Evolutionary conservation across 2,113 vertebrate genomes (phyloP).

Genomic region (Python bivittatus): DNA sequence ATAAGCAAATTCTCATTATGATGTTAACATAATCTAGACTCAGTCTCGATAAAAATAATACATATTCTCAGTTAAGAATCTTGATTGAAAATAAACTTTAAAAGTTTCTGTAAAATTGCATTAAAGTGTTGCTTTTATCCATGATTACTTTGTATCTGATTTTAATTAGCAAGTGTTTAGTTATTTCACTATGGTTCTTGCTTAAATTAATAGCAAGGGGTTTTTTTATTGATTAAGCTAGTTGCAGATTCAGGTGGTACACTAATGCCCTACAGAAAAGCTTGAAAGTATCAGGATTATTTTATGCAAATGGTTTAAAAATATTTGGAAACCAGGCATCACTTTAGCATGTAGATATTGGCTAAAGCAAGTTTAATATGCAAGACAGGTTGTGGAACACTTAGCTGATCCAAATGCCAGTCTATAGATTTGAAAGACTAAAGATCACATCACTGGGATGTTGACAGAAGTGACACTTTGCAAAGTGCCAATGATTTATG

Average conservation of each 20-base stretch:
- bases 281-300: slow-evolving; percentile 63
- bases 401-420: slow-evolving; percentile 99
- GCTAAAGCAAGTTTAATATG: slow-evolving; percentile 89
- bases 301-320: slow-evolving; percentile 80
- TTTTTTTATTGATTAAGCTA: slow-evolving; percentile 52
- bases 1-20: background rate
- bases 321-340: slow-evolving; percentile 79
- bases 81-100: slow-evolving; percentile 34
- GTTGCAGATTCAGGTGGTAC: slow-evolving; percentile 57
- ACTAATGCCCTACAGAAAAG: slow-evolving; percentile 59
- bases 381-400: slow-evolving; percentile 79
- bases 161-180: slow-evolving; percentile 51
- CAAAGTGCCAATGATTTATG: slow-evolving; percentile 95
- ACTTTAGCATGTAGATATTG: slow-evolving; percentile 81
- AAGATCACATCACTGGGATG: slow-evolving; percentile 98
- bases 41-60: slow-evolving; percentile 21
- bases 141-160: slow-evolving; percentile 47
- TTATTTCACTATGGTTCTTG: slow-evolving; percentile 43
- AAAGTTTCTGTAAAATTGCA: slow-evolving; percentile 23
- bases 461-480: slow-evolving; percentile 94
- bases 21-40: slow-evolving; percentile 22
- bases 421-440: slow-evolving; percentile 99
- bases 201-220: slow-evolving; percentile 43
- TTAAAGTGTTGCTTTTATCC: slow-evolving; percentile 25
- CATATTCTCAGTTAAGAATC: slow-evolving; percentile 41